These are phyloP conservation scores for Lerema accius DNA, from an alignment of 1,140 invertebrate genomes.

Conservation along the genomic window DNA sequence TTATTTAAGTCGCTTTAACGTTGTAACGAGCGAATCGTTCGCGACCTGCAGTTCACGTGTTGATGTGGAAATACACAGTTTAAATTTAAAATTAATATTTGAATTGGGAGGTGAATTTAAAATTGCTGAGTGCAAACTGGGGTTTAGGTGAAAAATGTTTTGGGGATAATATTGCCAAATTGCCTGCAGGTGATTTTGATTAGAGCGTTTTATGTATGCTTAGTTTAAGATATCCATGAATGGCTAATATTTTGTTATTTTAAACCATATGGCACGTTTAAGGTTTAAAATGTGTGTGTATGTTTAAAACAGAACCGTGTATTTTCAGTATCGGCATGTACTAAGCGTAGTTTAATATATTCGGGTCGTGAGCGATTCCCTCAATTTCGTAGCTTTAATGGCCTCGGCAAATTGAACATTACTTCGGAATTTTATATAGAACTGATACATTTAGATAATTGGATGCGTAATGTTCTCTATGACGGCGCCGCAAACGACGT, in stretches of 20 bases:
- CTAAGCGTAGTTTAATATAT: neutral
- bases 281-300: too few species aligned
- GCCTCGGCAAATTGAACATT: constrained; percentile 27
- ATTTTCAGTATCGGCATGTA: neutral
- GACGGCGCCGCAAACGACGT: constrained; percentile 12
- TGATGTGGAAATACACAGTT: neutral
- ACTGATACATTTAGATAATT: constrained; percentile 11
- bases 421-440: neutral
- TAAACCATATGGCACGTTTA: too few species aligned
- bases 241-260: too few species aligned
- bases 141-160: too few species aligned
- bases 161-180: too few species aligned
- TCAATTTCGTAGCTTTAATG: constrained; percentile 23
- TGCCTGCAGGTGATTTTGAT: too few species aligned
- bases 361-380: constrained; percentile 14
- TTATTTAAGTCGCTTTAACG: constrained; percentile 27
- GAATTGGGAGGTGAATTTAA: too few species aligned
- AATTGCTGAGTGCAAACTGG: too few species aligned
- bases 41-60: neutral
- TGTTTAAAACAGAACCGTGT: neutral
- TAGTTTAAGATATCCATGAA: too few species aligned
- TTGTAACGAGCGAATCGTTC: constrained; percentile 14
- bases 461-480: constrained; percentile 22
- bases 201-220: too few species aligned
- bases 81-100: too few species aligned